These are phyloP conservation scores for Phragmatobia fuliginosa DNA, from an alignment of 2,888 invertebrate species.

Conservation along the genomic window DNA sequence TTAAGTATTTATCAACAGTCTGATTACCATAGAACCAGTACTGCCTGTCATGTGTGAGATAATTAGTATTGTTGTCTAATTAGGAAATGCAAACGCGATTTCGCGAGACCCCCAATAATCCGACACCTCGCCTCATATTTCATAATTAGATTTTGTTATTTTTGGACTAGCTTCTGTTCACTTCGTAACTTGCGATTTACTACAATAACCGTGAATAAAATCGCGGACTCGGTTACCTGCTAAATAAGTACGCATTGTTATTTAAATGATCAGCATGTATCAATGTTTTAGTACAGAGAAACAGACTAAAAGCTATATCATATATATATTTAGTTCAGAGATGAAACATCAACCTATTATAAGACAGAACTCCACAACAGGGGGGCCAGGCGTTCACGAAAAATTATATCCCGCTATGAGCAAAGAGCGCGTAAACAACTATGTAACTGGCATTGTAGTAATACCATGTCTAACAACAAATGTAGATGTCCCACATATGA, in stretches of 20 bases:
- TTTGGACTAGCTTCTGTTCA: no score
- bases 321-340: not conserved
- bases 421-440: not conserved
- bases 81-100: no score
- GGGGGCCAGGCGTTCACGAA: not conserved
- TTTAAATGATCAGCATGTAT: not conserved
- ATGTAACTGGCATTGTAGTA: not conserved
- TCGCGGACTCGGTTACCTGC: no score
- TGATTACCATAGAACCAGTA: not conserved
- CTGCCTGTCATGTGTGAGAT: not conserved
- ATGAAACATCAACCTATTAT: not conserved
- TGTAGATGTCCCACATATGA: not conserved
- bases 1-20: not conserved
- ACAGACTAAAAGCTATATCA: not conserved
- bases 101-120: no score
- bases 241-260: not conserved
- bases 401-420: constrained; percentile 4
- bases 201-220: no score
- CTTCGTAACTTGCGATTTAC: no score
- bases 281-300: not conserved
- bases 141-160: no score
- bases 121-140: no score
- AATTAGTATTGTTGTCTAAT: not conserved
- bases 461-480: not conserved
- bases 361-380: not conserved